Conservation (phyloP, 2,797 vertebrate species). For the Micromesistius poutassou region DNA sequence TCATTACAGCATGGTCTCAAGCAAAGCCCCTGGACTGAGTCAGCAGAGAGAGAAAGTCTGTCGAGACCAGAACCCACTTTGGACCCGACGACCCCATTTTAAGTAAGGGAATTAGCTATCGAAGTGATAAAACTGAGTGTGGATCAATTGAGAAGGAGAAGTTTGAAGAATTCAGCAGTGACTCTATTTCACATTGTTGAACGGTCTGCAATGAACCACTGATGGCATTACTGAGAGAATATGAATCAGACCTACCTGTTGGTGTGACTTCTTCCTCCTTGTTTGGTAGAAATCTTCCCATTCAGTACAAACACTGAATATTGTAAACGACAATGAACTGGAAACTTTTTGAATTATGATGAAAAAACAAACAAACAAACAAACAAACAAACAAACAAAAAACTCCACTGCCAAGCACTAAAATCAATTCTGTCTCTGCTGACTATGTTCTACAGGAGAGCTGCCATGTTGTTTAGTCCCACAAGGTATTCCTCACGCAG, state of each 20-base stretch:
- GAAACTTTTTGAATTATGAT: background rate
- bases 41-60: constrained; percentile 25
- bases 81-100: background rate
- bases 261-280: background rate
- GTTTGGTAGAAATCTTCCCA: background rate
- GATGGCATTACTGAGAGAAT: background rate
- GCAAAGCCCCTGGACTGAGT: constrained; percentile 33
- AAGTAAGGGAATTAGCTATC: background rate
- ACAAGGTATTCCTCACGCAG: constrained; percentile 53
- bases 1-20: constrained; percentile 19
- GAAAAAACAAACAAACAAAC: no score
- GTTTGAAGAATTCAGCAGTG: background rate
- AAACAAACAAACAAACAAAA: constrained; percentile 14
- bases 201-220: background rate
- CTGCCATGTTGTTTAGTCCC: constrained; percentile 35
- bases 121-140: background rate
- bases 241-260: background rate
- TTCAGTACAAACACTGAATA: constrained; percentile 20
- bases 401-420: constrained; percentile 41
- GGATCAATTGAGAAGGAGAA: background rate
- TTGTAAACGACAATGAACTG: constrained; percentile 33
- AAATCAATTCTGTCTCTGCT: constrained; percentile 37
- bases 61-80: background rate
- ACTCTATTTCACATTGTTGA: background rate
- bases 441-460: constrained; percentile 35